Conservation (phyloP, 1,140 invertebrate genomes). For the Pomacea maculata region DNA sequence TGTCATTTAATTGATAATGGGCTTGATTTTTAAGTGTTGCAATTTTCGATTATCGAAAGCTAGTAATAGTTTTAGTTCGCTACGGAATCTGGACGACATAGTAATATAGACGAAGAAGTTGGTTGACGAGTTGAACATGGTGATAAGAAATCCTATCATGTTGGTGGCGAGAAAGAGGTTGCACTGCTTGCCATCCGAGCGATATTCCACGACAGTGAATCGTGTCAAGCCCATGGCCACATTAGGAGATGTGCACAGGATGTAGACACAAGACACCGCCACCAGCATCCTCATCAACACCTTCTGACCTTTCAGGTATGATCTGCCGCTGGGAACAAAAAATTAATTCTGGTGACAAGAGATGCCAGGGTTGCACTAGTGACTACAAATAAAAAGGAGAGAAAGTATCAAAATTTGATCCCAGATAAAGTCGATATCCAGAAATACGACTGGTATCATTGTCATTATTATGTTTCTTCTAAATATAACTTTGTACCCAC, state of each 20-base stretch:
- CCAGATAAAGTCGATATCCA: no score
- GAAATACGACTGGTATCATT: no score
- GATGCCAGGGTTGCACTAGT: no score
- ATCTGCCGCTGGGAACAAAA: no score
- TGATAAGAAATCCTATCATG: background rate
- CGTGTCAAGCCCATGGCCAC: slow-evolving; percentile 13
- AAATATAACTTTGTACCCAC: no score
- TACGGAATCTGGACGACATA: slow-evolving; percentile 9
- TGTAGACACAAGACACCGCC: slow-evolving; percentile 20
- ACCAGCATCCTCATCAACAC: slow-evolving; percentile 14
- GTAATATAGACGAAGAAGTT: slow-evolving; percentile 19
- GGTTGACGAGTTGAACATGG: slow-evolving; percentile 16
- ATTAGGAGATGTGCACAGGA: slow-evolving; percentile 12
- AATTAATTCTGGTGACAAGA: no score
- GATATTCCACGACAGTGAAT: background rate
- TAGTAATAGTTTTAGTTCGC: background rate
- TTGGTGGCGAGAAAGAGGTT: slow-evolving; percentile 12
- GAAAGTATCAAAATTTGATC: no score
- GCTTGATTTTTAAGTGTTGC: no score
- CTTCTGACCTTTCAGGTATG: background rate
- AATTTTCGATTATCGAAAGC: no score
- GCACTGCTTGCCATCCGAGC: background rate
- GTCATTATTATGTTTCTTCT: no score
- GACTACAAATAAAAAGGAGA: no score
- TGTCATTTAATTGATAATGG: no score